Evolutionary conservation across 2,797 vertebrate genomes (phyloP).

Genomic region (Xyrichtys novacula): DNA sequence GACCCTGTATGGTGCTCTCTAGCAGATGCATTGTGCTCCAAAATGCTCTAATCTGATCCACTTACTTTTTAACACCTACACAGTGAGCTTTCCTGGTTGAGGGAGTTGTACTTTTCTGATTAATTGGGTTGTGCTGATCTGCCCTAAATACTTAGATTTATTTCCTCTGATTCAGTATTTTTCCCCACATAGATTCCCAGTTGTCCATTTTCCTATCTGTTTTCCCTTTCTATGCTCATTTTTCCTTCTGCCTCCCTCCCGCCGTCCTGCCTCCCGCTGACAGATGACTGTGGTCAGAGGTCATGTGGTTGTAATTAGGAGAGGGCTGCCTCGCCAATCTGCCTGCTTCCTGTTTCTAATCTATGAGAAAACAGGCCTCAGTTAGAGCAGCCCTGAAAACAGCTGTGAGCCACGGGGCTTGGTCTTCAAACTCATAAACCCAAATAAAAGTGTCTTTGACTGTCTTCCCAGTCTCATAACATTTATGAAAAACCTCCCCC

Average conservation of each 20-base stretch:
- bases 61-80: no score
- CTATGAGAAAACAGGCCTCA: constrained; percentile 53
- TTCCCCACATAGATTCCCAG: background rate
- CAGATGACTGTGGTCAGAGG: constrained; percentile 65
- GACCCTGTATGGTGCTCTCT: no score
- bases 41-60: no score
- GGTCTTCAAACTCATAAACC: constrained; percentile 39
- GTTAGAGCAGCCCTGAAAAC: constrained; percentile 40
- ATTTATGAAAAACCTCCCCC: constrained; percentile 25
- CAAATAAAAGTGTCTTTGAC: constrained; percentile 53
- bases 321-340: constrained; percentile 45
- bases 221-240: background rate
- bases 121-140: background rate
- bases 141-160: constrained; percentile 5
- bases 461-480: constrained; percentile 49
- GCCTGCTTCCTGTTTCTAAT: constrained; percentile 70
- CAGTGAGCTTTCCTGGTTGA: no score
- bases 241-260: background rate
- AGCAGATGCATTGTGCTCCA: no score
- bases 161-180: background rate
- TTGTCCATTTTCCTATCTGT: background rate
- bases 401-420: constrained; percentile 53
- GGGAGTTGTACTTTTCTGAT: constrained; percentile 14
- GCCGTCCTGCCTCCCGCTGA: constrained; percentile 29
- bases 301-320: constrained; percentile 72